A percentile compares a stretch with the other conserved stretches of the same genome.
Evolutionary conservation across 2,113 vertebrate species (phyloP).

Genomic region (Leptobrachium ailaonicum): DNA sequence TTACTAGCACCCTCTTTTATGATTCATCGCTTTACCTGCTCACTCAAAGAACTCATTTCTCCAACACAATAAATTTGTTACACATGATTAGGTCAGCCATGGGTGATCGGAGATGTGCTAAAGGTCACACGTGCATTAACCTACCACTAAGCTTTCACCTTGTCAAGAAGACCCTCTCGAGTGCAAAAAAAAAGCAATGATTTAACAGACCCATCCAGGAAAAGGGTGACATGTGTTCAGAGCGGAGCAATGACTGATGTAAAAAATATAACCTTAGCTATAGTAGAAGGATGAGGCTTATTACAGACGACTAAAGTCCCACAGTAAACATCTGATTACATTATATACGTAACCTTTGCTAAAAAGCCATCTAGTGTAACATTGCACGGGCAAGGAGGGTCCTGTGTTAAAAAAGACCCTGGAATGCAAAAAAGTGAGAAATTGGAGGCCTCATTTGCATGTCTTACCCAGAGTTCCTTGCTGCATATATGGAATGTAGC

Average conservation of each 20-base stretch:
- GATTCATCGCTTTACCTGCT: constrained; percentile 54
- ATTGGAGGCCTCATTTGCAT: no score
- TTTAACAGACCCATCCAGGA: constrained; percentile 53
- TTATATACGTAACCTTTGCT: no score
- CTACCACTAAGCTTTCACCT: constrained; percentile 53
- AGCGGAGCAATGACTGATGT: not conserved
- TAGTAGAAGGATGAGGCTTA: no score
- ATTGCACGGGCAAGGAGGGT: no score
- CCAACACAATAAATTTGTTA: constrained; percentile 63
- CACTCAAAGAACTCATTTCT: constrained; percentile 62
- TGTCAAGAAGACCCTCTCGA: constrained; percentile 55
- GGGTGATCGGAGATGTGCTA: constrained; percentile 62
- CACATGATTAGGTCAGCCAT: constrained; percentile 66
- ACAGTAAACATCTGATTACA: no score
- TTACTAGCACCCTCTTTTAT: constrained; percentile 41
- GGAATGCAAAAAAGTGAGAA: no score
- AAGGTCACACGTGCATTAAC: constrained; percentile 67
- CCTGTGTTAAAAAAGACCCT: no score
- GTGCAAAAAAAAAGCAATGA: constrained; percentile 50
- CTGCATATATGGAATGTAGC: no score
- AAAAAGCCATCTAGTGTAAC: no score
- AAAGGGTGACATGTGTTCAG: constrained; percentile 43
- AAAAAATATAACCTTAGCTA: not conserved
- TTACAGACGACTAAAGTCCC: no score
- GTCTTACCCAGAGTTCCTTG: no score